Evolutionary conservation across 2,888 invertebrate genomes (phyloP), one percentile per base, ranked within the genome.

Genomic region (Chrysotoxum bicinctum): DNA sequence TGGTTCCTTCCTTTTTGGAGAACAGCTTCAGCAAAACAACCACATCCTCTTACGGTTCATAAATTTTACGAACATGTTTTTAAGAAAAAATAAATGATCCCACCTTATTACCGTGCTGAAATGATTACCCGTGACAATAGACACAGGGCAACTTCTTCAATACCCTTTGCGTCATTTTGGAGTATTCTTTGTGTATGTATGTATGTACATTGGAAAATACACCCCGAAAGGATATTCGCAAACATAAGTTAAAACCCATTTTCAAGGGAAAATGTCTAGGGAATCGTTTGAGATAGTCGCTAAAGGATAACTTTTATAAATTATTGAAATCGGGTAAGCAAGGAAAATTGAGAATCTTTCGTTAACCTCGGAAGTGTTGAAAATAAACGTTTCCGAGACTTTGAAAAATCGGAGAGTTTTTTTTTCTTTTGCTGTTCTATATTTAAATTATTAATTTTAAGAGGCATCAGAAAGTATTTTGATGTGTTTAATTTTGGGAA

Each of bases 51-150:
- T 35, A 37, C 40, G 52, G 43, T 62, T 78, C 72, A 72, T 78
- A 56, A 78, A 62, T 64, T 78, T 70, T 26, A 52, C 16, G 16
- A 45, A 35, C 62, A 54, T 73, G 16, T 58, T 79, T 56, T 79
- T 74, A 54, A 60, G 43, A 26, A 74, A 62, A 54, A 68, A 80
- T 62, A 80, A 80, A 80, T 68, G 68, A 75, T 75, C 26, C 75
- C 69, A 80, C 74, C 68, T 75, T 66, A 74, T 26, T 50, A 66
- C 54, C 40, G 48, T 45, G 19, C 54, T 45, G 35, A 78, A 75
- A 62, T 80, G 74, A 80, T 80, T 80, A 75, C 74, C 80, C 68
- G 68, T 80, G 68, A 75, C 80, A 80, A 54, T 45, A 75, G 73
- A 62, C 58, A 72, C 26, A 14, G 52, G 52, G 52, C 14, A 23